phyloP scores from a whole-genome alignment of 2,113 vertebrate species.

The Sorex fumeus region DNA sequence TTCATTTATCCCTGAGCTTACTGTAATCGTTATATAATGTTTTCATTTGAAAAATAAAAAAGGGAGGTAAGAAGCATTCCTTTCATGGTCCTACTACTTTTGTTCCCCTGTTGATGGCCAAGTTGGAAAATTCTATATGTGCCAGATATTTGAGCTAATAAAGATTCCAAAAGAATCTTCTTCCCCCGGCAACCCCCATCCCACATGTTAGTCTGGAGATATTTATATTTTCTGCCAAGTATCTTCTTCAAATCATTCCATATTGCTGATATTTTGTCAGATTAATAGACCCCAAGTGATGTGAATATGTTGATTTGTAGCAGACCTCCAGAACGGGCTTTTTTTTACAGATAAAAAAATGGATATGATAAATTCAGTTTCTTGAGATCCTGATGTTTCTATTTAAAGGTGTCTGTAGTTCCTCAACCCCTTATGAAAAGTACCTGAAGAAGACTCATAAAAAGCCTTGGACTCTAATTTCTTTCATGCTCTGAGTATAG shows the following conservation, averaged over 20 bases:
- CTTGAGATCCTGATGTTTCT: slow-evolving; percentile 67
- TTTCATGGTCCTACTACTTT: slow-evolving; percentile 32
- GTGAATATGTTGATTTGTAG: slow-evolving; percentile 69
- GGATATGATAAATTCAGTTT: slow-evolving; percentile 63
- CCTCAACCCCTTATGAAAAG: not conserved
- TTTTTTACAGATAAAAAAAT: slow-evolving; percentile 67
- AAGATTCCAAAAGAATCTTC: slow-evolving; percentile 64
- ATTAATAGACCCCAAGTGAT: slow-evolving; percentile 72
- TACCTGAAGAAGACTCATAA: not conserved
- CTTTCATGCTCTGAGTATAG: slow-evolving; percentile 77
- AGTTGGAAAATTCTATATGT: slow-evolving; percentile 46
- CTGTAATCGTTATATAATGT: not conserved
- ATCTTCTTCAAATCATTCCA: slow-evolving; percentile 66
- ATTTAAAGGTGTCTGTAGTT: slow-evolving; percentile 69
- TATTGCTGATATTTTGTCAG: slow-evolving; percentile 69
- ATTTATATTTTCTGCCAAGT: slow-evolving; percentile 74
- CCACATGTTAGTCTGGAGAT: slow-evolving; percentile 58
- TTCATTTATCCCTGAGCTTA: slow-evolving; percentile 26
- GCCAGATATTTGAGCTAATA: slow-evolving; percentile 67
- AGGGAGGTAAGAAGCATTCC: not conserved
- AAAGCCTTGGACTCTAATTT: slow-evolving; percentile 68
- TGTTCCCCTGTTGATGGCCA: slow-evolving; percentile 48
- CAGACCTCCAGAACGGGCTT: slow-evolving; percentile 66
- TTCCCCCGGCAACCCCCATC: not conserved
- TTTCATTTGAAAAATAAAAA: not conserved